phyloP scores from a whole-genome alignment of 2,888 invertebrate genomes.

The Sphaerophoria taeniata region DNA sequence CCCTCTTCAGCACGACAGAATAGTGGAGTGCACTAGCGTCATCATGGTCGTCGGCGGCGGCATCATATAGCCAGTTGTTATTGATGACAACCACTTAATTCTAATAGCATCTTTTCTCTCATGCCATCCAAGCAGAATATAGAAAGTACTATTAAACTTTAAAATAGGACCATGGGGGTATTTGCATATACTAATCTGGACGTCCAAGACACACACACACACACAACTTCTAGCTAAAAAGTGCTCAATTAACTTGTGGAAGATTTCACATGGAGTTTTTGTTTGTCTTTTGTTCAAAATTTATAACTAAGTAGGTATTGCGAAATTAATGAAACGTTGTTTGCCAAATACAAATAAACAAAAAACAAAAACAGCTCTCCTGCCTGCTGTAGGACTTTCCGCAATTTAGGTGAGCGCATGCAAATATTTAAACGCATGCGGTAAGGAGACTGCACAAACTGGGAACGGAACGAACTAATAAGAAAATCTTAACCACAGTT shows the following conservation, averaged over 20 bases:
- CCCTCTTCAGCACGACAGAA: constrained; percentile 1
- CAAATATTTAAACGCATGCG: constrained; percentile 56
- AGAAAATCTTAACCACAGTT: constrained; percentile 35
- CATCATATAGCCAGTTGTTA: constrained; percentile 15
- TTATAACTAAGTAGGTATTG: constrained; percentile 49
- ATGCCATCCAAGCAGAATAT: constrained; percentile 49
- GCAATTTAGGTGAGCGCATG: constrained; percentile 56
- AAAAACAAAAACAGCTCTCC: constrained; percentile 12
- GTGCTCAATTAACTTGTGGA: constrained; percentile 57
- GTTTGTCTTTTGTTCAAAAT: constrained; percentile 53
- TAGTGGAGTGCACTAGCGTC: constrained; percentile 32
- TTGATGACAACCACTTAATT: constrained; percentile 67
- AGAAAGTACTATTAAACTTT: constrained; percentile 51
- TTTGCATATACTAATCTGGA: constrained; percentile 24
- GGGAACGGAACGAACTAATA: not conserved
- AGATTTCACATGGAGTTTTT: constrained; percentile 1
- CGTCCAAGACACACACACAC: constrained; percentile 25
- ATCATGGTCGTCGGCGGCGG: no score
- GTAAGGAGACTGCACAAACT: not conserved
- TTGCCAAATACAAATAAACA: constrained; percentile 47
- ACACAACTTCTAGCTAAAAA: constrained; percentile 24
- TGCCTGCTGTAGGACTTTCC: not conserved
- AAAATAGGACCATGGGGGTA: constrained; percentile 27
- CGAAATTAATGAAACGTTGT: constrained; percentile 53
- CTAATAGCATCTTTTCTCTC: constrained; percentile 57